Conservation (phyloP, 2,113 vertebrate species). For the Cyanoramphus novaezelandiae region DNA sequence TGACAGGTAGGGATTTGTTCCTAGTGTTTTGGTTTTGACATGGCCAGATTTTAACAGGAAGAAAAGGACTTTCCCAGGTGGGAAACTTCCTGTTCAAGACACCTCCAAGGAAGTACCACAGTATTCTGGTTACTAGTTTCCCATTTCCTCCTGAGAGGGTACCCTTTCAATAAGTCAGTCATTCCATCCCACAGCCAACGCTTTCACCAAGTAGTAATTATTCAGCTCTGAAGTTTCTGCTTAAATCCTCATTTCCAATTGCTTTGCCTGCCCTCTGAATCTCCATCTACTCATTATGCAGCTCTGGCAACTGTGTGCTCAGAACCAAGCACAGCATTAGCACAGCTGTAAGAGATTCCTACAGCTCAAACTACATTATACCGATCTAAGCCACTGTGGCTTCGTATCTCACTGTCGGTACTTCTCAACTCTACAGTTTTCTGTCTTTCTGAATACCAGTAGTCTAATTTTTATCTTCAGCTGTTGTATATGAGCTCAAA, state of each 20-base stretch:
- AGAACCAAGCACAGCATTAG: neutral
- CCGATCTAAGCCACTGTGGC: neutral
- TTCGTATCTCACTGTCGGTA: neutral
- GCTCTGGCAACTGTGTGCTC: neutral
- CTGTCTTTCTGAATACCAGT: neutral
- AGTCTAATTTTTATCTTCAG: neutral
- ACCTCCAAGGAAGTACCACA: rapidly evolving
- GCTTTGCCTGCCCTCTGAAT: neutral
- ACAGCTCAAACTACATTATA: neutral
- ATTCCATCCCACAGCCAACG: neutral
- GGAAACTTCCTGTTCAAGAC: neutral
- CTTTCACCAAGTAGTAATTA: neutral
- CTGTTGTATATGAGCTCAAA: neutral
- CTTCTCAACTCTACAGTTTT: neutral
- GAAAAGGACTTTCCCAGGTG: neutral
- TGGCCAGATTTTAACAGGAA: neutral
- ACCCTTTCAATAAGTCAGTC: neutral
- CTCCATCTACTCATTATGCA: rapidly evolving
- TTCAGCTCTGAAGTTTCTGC: neutral
- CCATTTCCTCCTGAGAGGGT: neutral
- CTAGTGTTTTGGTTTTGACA: neutral
- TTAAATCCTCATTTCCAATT: neutral
- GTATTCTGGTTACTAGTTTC: neutral
- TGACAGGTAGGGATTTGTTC: neutral
- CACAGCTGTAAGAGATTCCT: neutral